Percentiles rank a stretch among this genome's conserved stretches.
These are phyloP conservation scores for Hyposmocoma kahamanoa DNA, from an alignment of 1,140 invertebrate genomes.

Conservation along the genomic window DNA sequence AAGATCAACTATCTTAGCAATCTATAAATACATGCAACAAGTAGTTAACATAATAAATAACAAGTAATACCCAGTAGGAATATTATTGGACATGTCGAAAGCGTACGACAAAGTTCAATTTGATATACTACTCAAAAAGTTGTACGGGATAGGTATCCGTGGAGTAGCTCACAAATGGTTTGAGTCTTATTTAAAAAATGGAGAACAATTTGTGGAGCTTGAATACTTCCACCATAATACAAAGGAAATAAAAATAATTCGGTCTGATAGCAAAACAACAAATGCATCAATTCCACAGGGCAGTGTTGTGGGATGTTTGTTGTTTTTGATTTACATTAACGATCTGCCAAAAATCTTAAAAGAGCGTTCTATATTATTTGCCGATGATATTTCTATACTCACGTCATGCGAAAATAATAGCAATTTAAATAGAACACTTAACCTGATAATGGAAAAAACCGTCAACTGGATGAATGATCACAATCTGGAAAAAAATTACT, in stretches of 20 bases:
- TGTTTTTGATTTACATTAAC: not conserved
- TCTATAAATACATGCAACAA: conserved; percentile 1
- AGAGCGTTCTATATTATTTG: not conserved
- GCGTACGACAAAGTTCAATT: conserved; percentile 1
- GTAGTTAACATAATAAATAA: not conserved
- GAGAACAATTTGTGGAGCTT: not conserved
- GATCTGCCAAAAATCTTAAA: not conserved
- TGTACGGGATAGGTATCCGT: conserved; percentile 1
- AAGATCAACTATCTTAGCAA: not conserved
- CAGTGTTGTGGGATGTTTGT: not conserved
- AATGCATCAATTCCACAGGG: not conserved
- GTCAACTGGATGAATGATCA: not conserved
- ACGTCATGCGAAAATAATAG: not conserved
- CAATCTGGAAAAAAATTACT: not conserved
- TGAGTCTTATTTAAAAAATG: not conserved
- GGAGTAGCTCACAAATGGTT: conserved; percentile 1
- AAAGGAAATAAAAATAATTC: not conserved
- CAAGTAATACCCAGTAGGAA: not conserved
- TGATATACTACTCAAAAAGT: not conserved
- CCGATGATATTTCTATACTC: not conserved
- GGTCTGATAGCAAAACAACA: not conserved
- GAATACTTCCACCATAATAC: not conserved
- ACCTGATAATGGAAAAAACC: not conserved
- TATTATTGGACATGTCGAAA: conserved; percentile 1
- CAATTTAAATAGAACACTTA: not conserved